These are phyloP conservation scores for Oithona nana DNA, from an alignment of 2,888 invertebrate genomes.

Conservation along the genomic window DNA sequence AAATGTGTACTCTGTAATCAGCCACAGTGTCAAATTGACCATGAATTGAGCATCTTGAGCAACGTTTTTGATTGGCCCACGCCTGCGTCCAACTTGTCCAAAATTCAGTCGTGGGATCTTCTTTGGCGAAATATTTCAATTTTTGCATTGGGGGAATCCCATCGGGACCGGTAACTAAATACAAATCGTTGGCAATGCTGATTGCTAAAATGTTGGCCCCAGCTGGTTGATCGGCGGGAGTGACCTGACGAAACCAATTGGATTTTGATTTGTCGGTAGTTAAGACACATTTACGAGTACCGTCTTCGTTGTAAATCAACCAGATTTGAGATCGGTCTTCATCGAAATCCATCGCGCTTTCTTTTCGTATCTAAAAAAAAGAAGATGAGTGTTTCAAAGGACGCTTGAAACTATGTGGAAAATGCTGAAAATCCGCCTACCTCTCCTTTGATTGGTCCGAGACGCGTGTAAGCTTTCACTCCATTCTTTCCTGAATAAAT, in stretches of 20 bases:
- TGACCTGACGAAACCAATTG: background rate
- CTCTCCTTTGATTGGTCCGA: slow-evolving; percentile 4
- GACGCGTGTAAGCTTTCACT: background rate
- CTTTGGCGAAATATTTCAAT: background rate
- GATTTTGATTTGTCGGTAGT: background rate
- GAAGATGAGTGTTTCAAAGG: background rate
- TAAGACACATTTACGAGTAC: background rate
- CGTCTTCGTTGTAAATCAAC: background rate
- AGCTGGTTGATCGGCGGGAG: background rate
- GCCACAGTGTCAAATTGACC: background rate
- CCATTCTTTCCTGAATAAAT: background rate
- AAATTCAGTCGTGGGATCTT: slow-evolving; percentile 12
- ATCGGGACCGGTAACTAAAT: background rate
- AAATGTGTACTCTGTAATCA: slow-evolving; percentile 8
- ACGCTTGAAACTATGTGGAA: background rate
- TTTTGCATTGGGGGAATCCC: background rate
- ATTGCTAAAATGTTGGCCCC: slow-evolving; percentile 3
- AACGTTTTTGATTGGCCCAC: slow-evolving; percentile 6
- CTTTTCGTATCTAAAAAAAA: background rate
- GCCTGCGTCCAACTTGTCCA: slow-evolving; percentile 5
- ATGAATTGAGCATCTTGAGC: slow-evolving; percentile 3
- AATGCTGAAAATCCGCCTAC: background rate
- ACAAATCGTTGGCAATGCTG: background rate
- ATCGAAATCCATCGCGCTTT: slow-evolving; percentile 7
- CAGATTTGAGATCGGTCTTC: slow-evolving; percentile 1